phyloP scores from a whole-genome alignment of 2,113 vertebrate genomes.

The Patagioenas fasciata region DNA sequence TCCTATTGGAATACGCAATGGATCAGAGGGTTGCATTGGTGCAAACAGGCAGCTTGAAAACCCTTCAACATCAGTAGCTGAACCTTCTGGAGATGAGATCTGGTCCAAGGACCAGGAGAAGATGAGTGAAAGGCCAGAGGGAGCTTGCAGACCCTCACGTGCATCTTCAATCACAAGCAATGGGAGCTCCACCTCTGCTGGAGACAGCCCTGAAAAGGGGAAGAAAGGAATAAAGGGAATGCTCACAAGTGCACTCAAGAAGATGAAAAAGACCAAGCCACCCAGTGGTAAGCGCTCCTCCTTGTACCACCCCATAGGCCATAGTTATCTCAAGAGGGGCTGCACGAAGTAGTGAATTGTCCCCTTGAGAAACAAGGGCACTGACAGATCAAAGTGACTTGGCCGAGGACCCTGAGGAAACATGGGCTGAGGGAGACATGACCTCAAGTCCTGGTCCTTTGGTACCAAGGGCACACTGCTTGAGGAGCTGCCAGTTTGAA shows the following conservation, averaged over 20 bases:
- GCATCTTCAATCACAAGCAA: conserved; percentile 26
- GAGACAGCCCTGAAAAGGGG: conserved; percentile 34
- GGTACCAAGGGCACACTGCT: background rate
- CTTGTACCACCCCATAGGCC: background rate
- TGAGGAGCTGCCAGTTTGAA: background rate
- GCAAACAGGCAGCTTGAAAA: background rate
- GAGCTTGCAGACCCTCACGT: background rate
- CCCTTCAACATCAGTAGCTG: background rate
- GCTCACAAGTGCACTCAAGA: background rate
- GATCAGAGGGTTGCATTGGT: background rate
- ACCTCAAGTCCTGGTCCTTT: background rate
- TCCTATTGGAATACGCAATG: conserved; percentile 26
- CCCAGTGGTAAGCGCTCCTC: conserved; percentile 50
- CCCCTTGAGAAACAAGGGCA: background rate
- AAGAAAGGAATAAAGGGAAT: conserved; percentile 54
- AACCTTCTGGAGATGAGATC: background rate
- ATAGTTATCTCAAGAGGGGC: background rate
- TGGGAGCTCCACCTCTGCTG: background rate
- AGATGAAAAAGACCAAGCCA: conserved; percentile 34
- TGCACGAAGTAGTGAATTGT: background rate
- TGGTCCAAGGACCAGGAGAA: conserved; percentile 14
- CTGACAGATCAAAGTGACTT: accelerated
- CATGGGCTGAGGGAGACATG: background rate
- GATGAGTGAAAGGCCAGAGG: background rate
- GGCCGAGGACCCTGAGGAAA: background rate